A percentile compares a stretch with the other conserved stretches of the same genome.
phyloP scores from a whole-genome alignment of 2,113 vertebrate species.

The Callipepla squamata region DNA sequence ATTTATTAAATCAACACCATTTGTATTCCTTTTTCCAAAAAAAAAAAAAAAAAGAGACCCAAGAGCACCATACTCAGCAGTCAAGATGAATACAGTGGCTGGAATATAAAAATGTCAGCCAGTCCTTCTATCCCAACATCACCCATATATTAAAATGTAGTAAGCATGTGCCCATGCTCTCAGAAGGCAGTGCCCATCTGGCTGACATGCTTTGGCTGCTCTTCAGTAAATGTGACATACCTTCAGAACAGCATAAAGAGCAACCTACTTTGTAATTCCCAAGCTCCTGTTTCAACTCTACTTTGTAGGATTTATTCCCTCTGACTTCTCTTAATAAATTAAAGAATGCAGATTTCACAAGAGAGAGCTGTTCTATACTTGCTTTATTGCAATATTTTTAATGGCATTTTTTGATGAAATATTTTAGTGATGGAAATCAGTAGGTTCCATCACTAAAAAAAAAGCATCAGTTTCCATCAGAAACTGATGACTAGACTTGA shows the following conservation, averaged over 20 bases:
- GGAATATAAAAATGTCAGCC: conserved; percentile 31
- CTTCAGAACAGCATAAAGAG: background rate
- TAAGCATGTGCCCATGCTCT: background rate
- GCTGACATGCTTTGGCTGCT: background rate
- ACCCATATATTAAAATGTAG: conserved; percentile 25
- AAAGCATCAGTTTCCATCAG: too few relatives aligned
- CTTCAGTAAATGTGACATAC: background rate
- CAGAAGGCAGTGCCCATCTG: background rate
- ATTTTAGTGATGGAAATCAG: background rate
- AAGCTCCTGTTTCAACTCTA: background rate
- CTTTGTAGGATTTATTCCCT: background rate
- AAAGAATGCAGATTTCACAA: background rate
- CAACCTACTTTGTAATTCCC: background rate
- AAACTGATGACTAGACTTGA: background rate
- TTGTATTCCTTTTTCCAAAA: background rate
- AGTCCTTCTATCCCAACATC: background rate
- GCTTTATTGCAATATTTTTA: background rate
- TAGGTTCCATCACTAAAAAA: too few relatives aligned
- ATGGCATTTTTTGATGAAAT: background rate
- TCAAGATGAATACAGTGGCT: conserved; percentile 29
- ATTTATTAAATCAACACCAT: background rate
- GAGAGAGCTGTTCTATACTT: background rate
- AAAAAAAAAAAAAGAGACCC: background rate
- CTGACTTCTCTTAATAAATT: background rate
- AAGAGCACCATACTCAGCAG: background rate